Base-by-base conservation (phyloP, 2,888 invertebrate species). In the Anticlea derivata region DNA sequence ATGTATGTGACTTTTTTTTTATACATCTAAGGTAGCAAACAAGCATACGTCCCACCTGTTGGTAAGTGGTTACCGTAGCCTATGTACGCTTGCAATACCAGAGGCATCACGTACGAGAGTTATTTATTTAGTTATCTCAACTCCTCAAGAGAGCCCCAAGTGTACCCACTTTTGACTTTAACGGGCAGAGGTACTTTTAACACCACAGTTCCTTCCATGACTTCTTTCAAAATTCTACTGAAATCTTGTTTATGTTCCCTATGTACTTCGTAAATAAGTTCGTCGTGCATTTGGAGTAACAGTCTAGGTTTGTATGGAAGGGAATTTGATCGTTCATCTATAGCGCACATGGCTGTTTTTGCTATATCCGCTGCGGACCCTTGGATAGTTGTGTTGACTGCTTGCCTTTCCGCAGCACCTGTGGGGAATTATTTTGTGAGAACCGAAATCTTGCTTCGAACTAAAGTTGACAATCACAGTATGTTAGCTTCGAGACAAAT, bases 311-410 rank as follows among this genome's bases (percentile, higher is more conserved):
- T 83, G 40, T 76, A 69, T 30, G 55, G 61, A 12, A 66, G 48
- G 0, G 27, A 79, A 62, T 68, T 87, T 43, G 59, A 80, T 75
- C 73, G 90, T 7, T 87, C 80, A 63, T 97, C 95, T 66, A 98
- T 93, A 38, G 92, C 89, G 20, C 96, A 92, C 94, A 99, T 97
- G 0, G 98, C 98, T 48, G 92, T 93, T 83, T 99, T 99, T 0
- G 96, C 95, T 33, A 99, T 94, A 83, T 99, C 99, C 0, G 99
- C 97, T 0, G 99, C 99, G 0, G 99, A 98, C 0, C 99, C 99
- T 87, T 99, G 99, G 41, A 99, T 95, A 7, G 95, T 95, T 1
- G 98, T 96, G 80, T 99, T 99, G 0, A 99, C 93, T 7, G 98
- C 98, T 91, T 99, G 98, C n/a, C 99, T 92, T 83, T 98, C 98